Conservation (phyloP, 2,113 vertebrate species). For the Athene noctua region DNA sequence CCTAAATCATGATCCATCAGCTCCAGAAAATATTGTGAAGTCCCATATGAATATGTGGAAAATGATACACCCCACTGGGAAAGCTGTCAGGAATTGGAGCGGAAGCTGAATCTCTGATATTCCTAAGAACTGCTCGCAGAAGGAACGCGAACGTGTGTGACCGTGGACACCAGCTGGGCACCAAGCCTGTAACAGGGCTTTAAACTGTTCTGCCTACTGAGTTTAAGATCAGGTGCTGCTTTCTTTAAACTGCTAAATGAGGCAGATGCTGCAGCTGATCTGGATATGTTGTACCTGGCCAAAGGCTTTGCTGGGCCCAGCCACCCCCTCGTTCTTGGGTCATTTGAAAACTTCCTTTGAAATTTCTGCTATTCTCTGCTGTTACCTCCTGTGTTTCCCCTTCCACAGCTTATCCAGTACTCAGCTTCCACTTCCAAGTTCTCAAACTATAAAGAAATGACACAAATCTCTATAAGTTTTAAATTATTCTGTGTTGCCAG, state of each 20-base stretch:
- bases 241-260: background rate
- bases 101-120: background rate
- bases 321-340: fast-evolving
- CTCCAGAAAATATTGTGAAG: background rate
- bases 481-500: background rate
- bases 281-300: background rate
- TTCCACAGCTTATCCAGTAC: background rate
- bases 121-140: background rate
- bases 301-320: background rate
- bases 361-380: background rate
- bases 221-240: background rate
- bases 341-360: background rate
- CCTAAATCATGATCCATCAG: background rate
- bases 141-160: fast-evolving
- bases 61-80: background rate
- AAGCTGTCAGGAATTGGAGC: background rate
- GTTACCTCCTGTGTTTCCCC: background rate
- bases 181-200: background rate
- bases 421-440: background rate
- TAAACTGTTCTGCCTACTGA: background rate
- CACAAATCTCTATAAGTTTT: background rate
- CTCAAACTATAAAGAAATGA: background rate
- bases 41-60: background rate
- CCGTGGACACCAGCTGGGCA: background rate
- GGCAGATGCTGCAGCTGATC: background rate